Base-by-base conservation (phyloP, 2,888 invertebrate genomes). In the Nyleta sp. region DNA sequence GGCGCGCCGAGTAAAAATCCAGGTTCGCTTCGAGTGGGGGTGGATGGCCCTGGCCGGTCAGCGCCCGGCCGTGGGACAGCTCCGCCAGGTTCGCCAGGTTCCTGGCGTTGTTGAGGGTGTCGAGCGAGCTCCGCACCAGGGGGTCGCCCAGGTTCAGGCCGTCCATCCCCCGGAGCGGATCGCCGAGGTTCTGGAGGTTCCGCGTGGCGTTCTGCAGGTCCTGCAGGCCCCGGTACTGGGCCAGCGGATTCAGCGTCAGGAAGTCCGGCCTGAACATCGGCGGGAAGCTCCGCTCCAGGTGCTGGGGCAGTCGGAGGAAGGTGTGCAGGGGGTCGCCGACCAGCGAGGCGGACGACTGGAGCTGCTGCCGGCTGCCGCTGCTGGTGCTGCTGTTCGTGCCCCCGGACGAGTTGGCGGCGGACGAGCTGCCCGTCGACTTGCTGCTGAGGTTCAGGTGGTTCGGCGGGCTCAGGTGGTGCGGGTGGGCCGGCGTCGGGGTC, bases 1-100 rank as follows among this genome's bases (percentile, higher is more conserved):
- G 95, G 94, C 98, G 95, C 95, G 98, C 98, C 93, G 98, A 98
- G 95, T 98, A 99, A 95, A 98, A 98, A 95, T 98, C 98, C 94
- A 97, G 95, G 93, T 96, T 96, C 91, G 96, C 96, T 93, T 96
- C 97, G 86, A 95, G 92, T 91, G 94, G 94, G 83, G 95, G 93
- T 83, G 94, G 94, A 91, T 94, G 95, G 42, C 84, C 82, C 60
- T 88, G 88, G n/a, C 86, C 84, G 6, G 86, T 82, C 0, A 89
- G 80, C 0, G 87, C 86, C 11, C 90, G 86, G 13, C 88, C 88
- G 62, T 86, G 86, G 15, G 91, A 89, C 40, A 91, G 50, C 62
- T 91, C 91, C 33, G 91, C 90, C 18, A 91, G 82, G 65, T 91
- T 91, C 0, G 90, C 91, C n/a, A 91, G 81, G 67, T 90, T 91